Conservation (phyloP, 2,113 vertebrate species). For the Psettodes erumei region DNA sequence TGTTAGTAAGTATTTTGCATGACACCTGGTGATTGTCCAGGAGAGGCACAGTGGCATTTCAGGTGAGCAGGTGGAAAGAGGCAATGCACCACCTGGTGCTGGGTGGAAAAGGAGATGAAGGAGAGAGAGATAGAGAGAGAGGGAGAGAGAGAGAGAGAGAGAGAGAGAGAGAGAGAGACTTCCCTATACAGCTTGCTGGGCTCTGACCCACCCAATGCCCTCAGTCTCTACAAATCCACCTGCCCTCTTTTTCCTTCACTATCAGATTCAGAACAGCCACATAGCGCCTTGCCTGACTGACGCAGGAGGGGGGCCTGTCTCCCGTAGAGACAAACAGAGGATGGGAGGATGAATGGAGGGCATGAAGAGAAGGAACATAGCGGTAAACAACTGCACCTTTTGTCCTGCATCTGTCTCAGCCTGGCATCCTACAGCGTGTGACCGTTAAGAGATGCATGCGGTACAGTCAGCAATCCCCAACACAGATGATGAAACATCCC, state of each 20-base stretch:
- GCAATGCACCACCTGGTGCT: conserved; percentile 78
- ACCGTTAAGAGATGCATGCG: conserved; percentile 67
- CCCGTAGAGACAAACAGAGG: conserved; percentile 53
- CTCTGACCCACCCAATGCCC: conserved; percentile 77
- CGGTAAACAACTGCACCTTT: conserved; percentile 82
- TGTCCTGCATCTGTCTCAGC: conserved; percentile 76
- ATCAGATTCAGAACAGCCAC: conserved; percentile 66
- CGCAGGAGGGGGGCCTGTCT: conserved; percentile 59
- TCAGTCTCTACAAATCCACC: conserved; percentile 33
- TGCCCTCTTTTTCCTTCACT: conserved; percentile 24
- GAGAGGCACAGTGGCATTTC: conserved; percentile 56
- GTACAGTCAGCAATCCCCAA: conserved; percentile 62
- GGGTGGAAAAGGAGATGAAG: conserved; percentile 22
- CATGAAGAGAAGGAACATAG: conserved; percentile 56
- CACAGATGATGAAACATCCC: conserved; percentile 66
- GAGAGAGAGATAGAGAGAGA: conserved; percentile 24
- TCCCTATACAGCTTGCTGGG: conserved; percentile 82
- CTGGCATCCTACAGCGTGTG: conserved; percentile 68
- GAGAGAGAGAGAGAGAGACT: conserved; percentile 5
- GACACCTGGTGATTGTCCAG: conserved; percentile 44
- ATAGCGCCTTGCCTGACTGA: conserved; percentile 46
- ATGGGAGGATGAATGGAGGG: conserved; percentile 61
- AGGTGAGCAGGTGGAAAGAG: conserved; percentile 71
- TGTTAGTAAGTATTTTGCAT: conserved; percentile 66
- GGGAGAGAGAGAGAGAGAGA: conserved; percentile 17